These are phyloP conservation scores for Netelia melanura DNA, from an alignment of 2,888 invertebrate species.

Conservation along the genomic window DNA sequence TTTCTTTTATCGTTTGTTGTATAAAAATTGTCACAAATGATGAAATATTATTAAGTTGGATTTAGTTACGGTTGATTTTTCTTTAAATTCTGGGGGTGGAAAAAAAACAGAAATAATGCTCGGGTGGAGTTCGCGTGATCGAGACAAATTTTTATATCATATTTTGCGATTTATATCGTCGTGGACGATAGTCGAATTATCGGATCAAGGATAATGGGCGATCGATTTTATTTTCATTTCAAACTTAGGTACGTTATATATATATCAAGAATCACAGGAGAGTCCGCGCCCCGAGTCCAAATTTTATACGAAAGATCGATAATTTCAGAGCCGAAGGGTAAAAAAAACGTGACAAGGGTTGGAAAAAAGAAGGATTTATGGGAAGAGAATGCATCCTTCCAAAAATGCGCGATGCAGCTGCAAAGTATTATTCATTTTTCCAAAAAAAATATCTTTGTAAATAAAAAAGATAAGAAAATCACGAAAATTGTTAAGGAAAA, in stretches of 20 bases:
- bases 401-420: conserved; percentile 25
- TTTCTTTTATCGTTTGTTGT: background rate
- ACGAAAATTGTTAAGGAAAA: background rate
- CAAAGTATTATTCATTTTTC: background rate
- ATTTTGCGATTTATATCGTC: conserved; percentile 22
- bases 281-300: too few species aligned
- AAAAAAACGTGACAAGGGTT: conserved; percentile 40
- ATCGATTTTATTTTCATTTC: conserved; percentile 22
- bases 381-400: conserved; percentile 19
- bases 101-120: background rate
- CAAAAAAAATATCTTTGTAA: background rate
- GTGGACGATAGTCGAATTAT: conserved; percentile 38
- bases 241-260: background rate
- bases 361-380: background rate
- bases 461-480: background rate
- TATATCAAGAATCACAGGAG: background rate
- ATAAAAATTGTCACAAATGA: background rate
- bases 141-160: conserved; percentile 20
- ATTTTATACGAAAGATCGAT: too few species aligned
- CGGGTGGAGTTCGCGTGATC: conserved; percentile 38
- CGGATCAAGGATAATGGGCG: conserved; percentile 44
- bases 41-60: too few species aligned
- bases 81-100: background rate
- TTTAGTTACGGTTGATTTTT: background rate
- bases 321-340: background rate